Evolutionary conservation across 2,888 invertebrate genomes (phyloP), one percentile per base, ranked within the genome.

Genomic region (Andrena bicolor): DNA sequence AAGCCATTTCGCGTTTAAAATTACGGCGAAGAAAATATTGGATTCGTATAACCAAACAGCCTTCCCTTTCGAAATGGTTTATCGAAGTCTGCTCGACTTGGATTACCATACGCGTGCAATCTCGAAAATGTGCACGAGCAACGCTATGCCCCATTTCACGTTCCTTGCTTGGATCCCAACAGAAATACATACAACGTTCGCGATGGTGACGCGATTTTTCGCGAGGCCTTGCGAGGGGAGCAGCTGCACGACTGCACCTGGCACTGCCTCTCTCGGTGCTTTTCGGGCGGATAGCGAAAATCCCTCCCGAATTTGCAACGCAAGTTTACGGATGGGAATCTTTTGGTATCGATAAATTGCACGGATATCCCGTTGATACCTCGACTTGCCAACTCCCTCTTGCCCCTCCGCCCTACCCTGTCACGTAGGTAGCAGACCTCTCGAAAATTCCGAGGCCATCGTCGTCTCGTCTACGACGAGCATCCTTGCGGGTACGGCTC

Each of bases 1-100:
- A 49, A 65, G 51, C 78, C 61, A 70, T 75, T 81, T 76, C 64
- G 51, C 58, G 65, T 71, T 83, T 70, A 20, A 61, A 71, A 70
- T 82, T 60, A 82, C 71, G 51, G 51, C 53, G 53, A 82, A 82
- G 71, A 82, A 82, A 82, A 82, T 76, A 35, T 41, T 41, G 41
- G 41, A 41, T 16, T 16, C 16, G 41, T 41, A 41, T 41, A 41
- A 41, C 41, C 41, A 1, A 41, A 16, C 4, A 41, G 41, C 41
- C 4, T 16, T 16, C 16, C 16, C 41, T 16, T 41, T 16, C 41
- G 41, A 4, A 3, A 16, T 16, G 16, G 16, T 41, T 41, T 41
- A 41, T 41, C 41, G 16, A 41, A 41, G 41, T 16, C 16, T 41
- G 13, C 41, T 16, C 4, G 41, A 41, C 13, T 16, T 41, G 13